phyloP scores from a whole-genome alignment of 2,888 invertebrate species.

The Heliconius charithonia region DNA sequence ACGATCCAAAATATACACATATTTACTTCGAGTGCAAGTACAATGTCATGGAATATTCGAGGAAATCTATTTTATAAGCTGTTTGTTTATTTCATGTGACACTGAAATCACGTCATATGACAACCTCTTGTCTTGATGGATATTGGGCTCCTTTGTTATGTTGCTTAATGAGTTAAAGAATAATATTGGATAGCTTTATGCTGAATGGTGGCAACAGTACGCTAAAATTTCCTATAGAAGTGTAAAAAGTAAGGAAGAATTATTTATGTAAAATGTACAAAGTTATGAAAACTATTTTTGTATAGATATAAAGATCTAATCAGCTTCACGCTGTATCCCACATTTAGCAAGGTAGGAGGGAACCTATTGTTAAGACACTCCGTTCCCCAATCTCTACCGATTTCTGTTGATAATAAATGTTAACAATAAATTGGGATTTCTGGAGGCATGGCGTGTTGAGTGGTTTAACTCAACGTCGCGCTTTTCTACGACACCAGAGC shows the following conservation, averaged over 20 bases:
- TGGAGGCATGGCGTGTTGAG: too few species aligned
- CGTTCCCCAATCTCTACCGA: too few species aligned
- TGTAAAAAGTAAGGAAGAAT: not conserved
- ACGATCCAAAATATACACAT: not conserved
- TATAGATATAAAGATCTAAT: too few species aligned
- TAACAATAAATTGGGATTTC: too few species aligned
- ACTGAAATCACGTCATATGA: conserved; percentile 62
- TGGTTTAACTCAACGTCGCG: too few species aligned
- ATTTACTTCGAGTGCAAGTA: not conserved
- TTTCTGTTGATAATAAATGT: too few species aligned
- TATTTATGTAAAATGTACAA: not conserved
- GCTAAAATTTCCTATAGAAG: not conserved
- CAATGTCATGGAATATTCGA: conserved; percentile 46
- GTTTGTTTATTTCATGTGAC: conserved; percentile 60
- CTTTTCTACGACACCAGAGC: too few species aligned
- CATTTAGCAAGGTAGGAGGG: too few species aligned
- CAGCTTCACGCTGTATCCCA: too few species aligned
- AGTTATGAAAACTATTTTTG: too few species aligned
- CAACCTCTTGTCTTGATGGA: conserved; percentile 68
- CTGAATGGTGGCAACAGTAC: conserved; percentile 37
- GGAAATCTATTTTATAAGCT: conserved; percentile 28
- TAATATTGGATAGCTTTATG: conserved; percentile 52
- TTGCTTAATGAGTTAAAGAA: conserved; percentile 33
- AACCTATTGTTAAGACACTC: too few species aligned
- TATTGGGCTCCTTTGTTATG: conserved; percentile 55